A percentile compares a stretch with the other conserved stretches of the same genome.
phyloP scores from a whole-genome alignment of 2,888 invertebrate species.

The Macrophya alboannulata region DNA sequence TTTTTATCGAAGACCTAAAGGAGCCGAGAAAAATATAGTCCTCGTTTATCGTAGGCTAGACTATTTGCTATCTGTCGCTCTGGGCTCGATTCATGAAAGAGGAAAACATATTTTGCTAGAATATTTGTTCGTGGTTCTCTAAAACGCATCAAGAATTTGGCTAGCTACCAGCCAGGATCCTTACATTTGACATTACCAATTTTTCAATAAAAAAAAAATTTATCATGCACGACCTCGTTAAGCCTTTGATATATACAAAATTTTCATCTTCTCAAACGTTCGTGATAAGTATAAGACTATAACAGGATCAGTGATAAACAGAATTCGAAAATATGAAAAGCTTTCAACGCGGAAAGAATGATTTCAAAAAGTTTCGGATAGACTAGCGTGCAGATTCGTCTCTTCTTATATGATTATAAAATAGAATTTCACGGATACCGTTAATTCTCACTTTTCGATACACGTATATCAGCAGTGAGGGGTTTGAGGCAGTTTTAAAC shows the following conservation, averaged over 20 bases:
- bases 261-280: neutral
- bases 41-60: slow-evolving; percentile 35
- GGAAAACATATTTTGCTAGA: slow-evolving; percentile 4
- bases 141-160: slow-evolving; percentile 28
- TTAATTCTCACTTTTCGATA: slow-evolving; percentile 23
- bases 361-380: neutral
- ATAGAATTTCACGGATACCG: slow-evolving; percentile 17
- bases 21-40: slow-evolving; percentile 41
- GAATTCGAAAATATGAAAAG: neutral
- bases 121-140: slow-evolving; percentile 29
- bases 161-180: slow-evolving; percentile 36
- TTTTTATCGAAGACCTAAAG: neutral
- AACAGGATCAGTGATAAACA: neutral
- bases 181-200: slow-evolving; percentile 18
- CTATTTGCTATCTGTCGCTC: slow-evolving; percentile 49
- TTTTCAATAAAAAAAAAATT: slow-evolving; percentile 28
- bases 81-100: neutral
- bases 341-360: neutral
- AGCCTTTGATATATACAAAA: neutral
- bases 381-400: no score
- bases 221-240: neutral
- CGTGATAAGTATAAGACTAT: neutral
- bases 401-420: neutral
- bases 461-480: no score
- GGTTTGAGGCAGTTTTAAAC: neutral